Evolutionary conservation across 2,888 invertebrate genomes (phyloP), one percentile per base, ranked within the genome.

Genomic region (Myathropa florea): DNA sequence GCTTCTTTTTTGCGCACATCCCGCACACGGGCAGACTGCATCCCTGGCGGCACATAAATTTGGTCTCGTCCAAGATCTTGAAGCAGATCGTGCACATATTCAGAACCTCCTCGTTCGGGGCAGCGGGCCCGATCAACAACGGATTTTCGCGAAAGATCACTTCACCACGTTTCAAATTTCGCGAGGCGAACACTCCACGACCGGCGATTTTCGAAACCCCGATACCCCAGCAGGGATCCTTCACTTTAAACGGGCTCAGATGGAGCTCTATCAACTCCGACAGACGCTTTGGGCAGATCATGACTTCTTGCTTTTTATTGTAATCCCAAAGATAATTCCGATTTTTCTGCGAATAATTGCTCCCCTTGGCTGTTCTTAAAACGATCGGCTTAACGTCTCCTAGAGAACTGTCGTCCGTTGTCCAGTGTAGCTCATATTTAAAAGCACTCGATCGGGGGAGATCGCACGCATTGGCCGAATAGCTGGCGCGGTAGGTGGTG

Each of bases 121-220:
- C 93, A 18, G 96, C 94, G 3, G 96, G 95, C 0, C 97, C 97
- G 61, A 95, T 92, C 26, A 97, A 93, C 53, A 97, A 91, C 0
- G 97, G 95, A 76, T 93, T 94, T 90, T 97, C 97, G n/a, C 94
- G 93, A 89, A 95, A 96, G 67, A 97, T 94, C 60, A 96, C 92
- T 91, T 96, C 96, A 68, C 96, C 96, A 6, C 94, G 91, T 86
- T 93, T 91, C 18, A 97, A 94, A 88, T 96, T 94, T 71, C 94
- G 93, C 0, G 93, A 94, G 9, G 96, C 95, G 89, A 96, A 94
- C 7, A 97, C 90, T 3, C 97, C 97, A 14, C 96, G 95, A 9
- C 96, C 97, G 61, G 95, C 95, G 2, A 95, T 90, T 55, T 92
- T 90, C 0, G 96, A 96, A 79, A 94, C 93, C 60, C 92, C 93